These are phyloP conservation scores for Girardinichthys multiradiatus DNA, from an alignment of 2,113 vertebrate genomes.

Conservation along the genomic window DNA sequence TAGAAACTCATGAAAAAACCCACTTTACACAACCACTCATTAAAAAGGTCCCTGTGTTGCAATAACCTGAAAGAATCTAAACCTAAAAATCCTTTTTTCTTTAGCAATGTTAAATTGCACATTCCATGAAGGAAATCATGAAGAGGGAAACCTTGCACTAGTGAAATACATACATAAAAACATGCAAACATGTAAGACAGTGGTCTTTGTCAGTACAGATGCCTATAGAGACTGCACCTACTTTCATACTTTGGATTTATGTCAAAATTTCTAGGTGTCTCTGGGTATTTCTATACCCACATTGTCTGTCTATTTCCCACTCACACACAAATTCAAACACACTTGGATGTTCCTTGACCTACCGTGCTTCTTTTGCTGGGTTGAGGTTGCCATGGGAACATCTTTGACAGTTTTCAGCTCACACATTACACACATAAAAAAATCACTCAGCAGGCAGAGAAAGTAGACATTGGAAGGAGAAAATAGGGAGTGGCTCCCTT, in stretches of 20 bases:
- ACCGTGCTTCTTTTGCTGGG: constrained; percentile 36
- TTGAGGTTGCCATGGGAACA: constrained; percentile 73
- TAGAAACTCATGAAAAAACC: too few relatives aligned
- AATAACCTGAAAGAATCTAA: too few relatives aligned
- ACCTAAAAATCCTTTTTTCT: too few relatives aligned
- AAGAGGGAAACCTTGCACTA: too few relatives aligned
- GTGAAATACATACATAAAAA: too few relatives aligned
- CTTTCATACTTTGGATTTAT: constrained; percentile 6
- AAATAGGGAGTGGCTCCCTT: background rate
- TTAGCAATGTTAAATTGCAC: too few relatives aligned
- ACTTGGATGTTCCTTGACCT: constrained; percentile 31
- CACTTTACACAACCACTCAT: too few relatives aligned
- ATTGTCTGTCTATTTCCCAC: background rate
- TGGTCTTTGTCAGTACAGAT: background rate
- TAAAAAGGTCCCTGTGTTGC: too few relatives aligned
- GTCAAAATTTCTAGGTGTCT: constrained; percentile 13
- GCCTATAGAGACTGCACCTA: background rate
- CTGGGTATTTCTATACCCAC: constrained; percentile 29
- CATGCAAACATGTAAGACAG: background rate
- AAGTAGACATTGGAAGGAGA: background rate
- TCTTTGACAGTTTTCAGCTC: constrained; percentile 49
- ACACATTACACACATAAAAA: constrained; percentile 22
- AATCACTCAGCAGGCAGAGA: constrained; percentile 27
- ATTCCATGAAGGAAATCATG: too few relatives aligned
- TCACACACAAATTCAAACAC: constrained; percentile 4